Evolutionary conservation across 2,797 vertebrate genomes (phyloP), one percentile per base, ranked within the genome.

Genomic region (Pelobates cultripes): DNA sequence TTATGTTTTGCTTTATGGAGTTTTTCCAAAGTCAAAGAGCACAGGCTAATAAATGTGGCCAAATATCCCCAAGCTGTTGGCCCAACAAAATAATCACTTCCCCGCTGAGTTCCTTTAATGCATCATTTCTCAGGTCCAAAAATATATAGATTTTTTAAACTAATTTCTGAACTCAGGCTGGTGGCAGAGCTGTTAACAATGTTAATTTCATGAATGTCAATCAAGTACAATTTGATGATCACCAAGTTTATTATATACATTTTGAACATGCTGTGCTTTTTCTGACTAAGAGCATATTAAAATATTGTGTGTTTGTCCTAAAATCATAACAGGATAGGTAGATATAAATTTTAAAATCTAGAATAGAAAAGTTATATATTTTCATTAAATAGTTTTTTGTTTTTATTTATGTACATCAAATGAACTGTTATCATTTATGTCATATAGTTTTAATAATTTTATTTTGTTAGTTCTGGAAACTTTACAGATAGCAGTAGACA

Each of bases 21-120:
- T 64, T 81, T 76, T 45, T 81, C 73, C 73, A 81, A 76, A 81
- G 80, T 77, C 80, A 81, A 76, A 81, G 55, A 70, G 79, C 73
- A 81, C 42, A 47, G 68, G 57, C 72, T 75, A 60, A 63, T 47
- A 51, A 76, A 71, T 44, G 40, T 14, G 12, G 67, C 80, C 80
- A 85, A 47, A 67, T 86, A 81, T 43, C 85, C 85, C 61, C 57
- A 44, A 60, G 68, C 73, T 80, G 77, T 82, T 70, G 42, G 82
- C 83, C 81, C 44, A 61, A 80, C 4, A 60, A 43, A 44, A 57
- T 75, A 57, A 57, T 57, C 85, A 87, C 81, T 43, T 89, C 89
- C 85, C 88, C 86, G 88, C 80, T 87, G 89, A 89, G 88, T 60
- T 82, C 85, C 28, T 84, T 87, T 83, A 86, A 85, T 64, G 75